These are phyloP conservation scores for Plutomurus gul DNA, from an alignment of 1,140 invertebrate genomes.

Conservation along the genomic window DNA sequence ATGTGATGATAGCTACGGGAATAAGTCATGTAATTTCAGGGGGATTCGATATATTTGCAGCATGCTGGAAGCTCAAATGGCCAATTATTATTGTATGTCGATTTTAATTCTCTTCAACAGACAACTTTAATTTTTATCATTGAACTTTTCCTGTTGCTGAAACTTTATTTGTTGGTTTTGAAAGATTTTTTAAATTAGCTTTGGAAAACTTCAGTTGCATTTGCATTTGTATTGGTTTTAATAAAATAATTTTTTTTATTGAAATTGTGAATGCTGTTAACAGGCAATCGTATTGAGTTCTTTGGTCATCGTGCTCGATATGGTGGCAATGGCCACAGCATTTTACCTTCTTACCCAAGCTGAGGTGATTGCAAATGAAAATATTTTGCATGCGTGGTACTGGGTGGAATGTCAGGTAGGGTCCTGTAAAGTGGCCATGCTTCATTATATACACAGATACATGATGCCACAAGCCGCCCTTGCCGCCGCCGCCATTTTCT, in stretches of 20 bases:
- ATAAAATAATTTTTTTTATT: neutral
- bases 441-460: neutral
- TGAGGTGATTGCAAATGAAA: conserved; percentile 6
- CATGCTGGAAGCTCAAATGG: conserved; percentile 4
- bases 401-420: neutral
- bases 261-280: neutral
- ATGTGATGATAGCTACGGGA: conserved; percentile 34
- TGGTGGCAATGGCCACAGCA: conserved; percentile 7
- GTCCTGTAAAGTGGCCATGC: neutral
- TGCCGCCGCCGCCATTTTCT: neutral
- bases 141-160: too few species aligned
- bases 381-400: conserved; percentile 7
- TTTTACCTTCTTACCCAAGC: neutral
- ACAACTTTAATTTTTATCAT: too few species aligned
- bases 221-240: neutral
- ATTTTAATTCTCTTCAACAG: neutral
- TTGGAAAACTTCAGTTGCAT: neutral
- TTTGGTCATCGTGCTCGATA: neutral
- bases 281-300: neutral
- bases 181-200: neutral
- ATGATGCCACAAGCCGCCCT: conserved; percentile 27
- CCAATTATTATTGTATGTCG: conserved; percentile 11
- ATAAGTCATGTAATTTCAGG: conserved; percentile 19
- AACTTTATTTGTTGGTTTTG: too few species aligned
- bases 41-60: conserved; percentile 29